Percentiles rank a stretch among this genome's conserved stretches.
Evolutionary conservation across 2,888 invertebrate species (phyloP).

Genomic region (Coremacera marginata): DNA sequence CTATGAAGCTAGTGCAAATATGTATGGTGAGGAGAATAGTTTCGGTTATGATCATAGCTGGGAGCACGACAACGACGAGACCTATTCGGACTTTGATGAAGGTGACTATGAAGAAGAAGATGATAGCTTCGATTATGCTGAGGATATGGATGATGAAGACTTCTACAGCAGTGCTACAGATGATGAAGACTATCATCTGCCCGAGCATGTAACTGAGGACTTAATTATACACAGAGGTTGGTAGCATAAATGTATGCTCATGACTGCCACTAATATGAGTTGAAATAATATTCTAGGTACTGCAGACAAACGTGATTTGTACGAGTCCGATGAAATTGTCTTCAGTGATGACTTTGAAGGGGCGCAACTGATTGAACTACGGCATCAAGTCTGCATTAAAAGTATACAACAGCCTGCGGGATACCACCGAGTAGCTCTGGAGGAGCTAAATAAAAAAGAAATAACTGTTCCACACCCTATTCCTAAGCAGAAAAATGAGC

Average conservation of each 20-base stretch:
- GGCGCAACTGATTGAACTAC: slow-evolving; percentile 56
- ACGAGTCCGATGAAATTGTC: slow-evolving; percentile 46
- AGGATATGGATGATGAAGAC: slow-evolving; percentile 3
- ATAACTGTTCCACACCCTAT: neutral
- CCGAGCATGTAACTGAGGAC: slow-evolving; percentile 54
- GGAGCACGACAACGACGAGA: slow-evolving; percentile 25
- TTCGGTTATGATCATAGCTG: slow-evolving; percentile 4
- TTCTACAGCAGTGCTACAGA: neutral
- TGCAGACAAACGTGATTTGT: slow-evolving; percentile 54
- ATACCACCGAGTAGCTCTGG: slow-evolving; percentile 35
- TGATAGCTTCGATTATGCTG: slow-evolving; percentile 33
- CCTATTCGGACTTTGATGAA: slow-evolving; percentile 43
- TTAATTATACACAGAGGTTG: slow-evolving; percentile 55
- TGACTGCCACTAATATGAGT: neutral
- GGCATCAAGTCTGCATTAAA: slow-evolving; percentile 18
- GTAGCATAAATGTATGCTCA: neutral
- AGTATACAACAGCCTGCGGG: slow-evolving; percentile 42
- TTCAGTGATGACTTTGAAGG: slow-evolving; percentile 54
- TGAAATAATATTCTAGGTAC: slow-evolving; percentile 47
- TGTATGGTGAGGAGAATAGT: neutral
- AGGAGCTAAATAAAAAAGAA: slow-evolving; percentile 42
- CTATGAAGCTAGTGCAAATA: neutral
- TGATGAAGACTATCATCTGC: slow-evolving; percentile 49
- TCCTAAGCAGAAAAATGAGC: neutral
- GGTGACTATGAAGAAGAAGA: slow-evolving; percentile 45